Evolutionary conservation across 2,113 vertebrate genomes (phyloP).

Genomic region (Capra hircus): DNA sequence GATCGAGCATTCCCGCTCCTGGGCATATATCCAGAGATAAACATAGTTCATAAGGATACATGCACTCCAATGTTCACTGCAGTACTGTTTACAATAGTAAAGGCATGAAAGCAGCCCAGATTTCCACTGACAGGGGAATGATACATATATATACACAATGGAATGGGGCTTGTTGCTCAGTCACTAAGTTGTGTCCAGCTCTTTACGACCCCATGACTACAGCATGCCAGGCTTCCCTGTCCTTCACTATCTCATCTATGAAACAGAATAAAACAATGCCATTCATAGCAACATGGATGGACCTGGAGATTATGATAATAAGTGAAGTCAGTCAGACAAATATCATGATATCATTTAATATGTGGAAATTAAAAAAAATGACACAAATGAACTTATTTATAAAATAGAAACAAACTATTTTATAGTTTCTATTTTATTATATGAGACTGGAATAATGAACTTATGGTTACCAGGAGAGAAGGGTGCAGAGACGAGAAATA

Average conservation of each 20-base stretch:
- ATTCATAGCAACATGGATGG: neutral
- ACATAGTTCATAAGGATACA: neutral
- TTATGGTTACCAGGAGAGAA: neutral
- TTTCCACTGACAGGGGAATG: neutral
- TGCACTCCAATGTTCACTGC: neutral
- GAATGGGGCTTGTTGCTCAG: neutral
- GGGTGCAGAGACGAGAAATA: accelerated
- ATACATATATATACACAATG: neutral
- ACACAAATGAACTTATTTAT: neutral
- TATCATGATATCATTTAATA: neutral
- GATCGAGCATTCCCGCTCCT: neutral
- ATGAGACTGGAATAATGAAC: neutral
- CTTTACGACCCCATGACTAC: neutral
- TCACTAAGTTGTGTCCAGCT: neutral
- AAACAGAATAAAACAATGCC: neutral
- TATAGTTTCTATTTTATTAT: too few species aligned
- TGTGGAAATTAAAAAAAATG: neutral
- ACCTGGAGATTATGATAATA: neutral
- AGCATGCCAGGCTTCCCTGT: neutral
- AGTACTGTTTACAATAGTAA: neutral
- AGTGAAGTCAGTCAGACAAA: neutral
- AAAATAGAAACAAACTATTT: neutral
- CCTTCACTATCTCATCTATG: neutral
- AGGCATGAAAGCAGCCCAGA: neutral
- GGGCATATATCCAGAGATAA: neutral